These are phyloP conservation scores for Psylliodes chrysocephalus DNA, from an alignment of 2,888 invertebrate species.

Conservation along the genomic window DNA sequence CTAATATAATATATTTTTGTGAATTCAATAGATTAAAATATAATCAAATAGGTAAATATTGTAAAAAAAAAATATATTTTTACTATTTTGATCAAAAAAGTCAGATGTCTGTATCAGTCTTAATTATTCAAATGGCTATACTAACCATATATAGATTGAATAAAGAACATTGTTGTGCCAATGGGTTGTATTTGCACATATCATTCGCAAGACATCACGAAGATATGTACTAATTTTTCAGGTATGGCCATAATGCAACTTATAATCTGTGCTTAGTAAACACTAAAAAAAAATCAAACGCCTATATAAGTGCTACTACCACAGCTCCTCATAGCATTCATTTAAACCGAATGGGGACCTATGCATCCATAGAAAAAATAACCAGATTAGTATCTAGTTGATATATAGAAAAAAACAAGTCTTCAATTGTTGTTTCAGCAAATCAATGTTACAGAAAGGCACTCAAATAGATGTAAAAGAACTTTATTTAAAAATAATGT, in stretches of 20 bases:
- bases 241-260: slow-evolving; percentile 32
- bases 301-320: slow-evolving; percentile 55
- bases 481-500: too few relatives aligned
- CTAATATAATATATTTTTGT: too few relatives aligned
- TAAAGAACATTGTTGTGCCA: slow-evolving; percentile 26
- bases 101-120: too few relatives aligned
- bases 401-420: neutral
- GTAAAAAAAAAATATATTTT: too few relatives aligned
- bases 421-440: neutral
- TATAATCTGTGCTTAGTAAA: slow-evolving; percentile 46
- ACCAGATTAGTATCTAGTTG: neutral
- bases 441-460: neutral
- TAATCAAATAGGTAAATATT: too few relatives aligned
- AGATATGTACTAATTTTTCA: slow-evolving; percentile 34
- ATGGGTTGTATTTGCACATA: slow-evolving; percentile 38
- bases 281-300: slow-evolving; percentile 49
- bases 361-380: slow-evolving; percentile 38
- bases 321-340: slow-evolving; percentile 51
- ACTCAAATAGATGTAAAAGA: too few relatives aligned
- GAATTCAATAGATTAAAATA: too few relatives aligned
- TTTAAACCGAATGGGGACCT: slow-evolving; percentile 53
- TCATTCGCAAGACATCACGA: slow-evolving; percentile 23
- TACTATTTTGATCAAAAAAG: too few relatives aligned
- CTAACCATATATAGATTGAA: neutral
- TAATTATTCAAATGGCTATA: neutral